These are phyloP conservation scores for Aphaenogaster rudis DNA, from an alignment of 1,140 invertebrate genomes.

Conservation along the genomic window DNA sequence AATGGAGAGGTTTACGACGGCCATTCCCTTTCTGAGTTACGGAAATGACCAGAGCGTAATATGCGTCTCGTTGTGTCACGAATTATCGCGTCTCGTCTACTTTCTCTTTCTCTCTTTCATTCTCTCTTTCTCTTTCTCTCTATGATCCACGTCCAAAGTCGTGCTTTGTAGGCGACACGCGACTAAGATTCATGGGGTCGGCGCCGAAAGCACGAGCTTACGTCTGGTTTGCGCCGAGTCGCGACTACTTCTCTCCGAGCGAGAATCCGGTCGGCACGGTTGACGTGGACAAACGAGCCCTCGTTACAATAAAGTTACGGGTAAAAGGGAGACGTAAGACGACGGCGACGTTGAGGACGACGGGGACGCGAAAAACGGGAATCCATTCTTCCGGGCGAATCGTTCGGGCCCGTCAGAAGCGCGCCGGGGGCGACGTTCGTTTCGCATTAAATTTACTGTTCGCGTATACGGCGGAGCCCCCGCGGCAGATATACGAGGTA, in stretches of 20 bases:
- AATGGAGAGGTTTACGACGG: conserved; percentile 12
- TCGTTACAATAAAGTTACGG: conserved; percentile 74
- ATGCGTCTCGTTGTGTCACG: conserved; percentile 30
- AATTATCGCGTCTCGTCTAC: conserved; percentile 44
- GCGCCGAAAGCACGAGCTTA: conserved; percentile 58
- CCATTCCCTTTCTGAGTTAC: conserved; percentile 26
- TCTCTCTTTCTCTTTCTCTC: background rate
- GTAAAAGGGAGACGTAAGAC: conserved; percentile 59
- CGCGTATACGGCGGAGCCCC: background rate
- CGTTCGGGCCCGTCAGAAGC: conserved; percentile 56
- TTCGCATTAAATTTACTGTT: conserved; percentile 53
- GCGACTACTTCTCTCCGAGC: conserved; percentile 57
- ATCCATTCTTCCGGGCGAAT: conserved; percentile 62
- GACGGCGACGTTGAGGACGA: conserved; percentile 19
- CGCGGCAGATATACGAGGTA: conserved; percentile 29
- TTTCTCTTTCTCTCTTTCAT: background rate
- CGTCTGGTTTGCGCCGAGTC: conserved; percentile 37
- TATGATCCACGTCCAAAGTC: conserved; percentile 46
- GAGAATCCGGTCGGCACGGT: conserved; percentile 49
- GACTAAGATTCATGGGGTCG: conserved; percentile 57
- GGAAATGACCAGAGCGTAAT: conserved; percentile 14
- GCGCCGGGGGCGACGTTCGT: conserved; percentile 42
- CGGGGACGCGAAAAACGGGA: conserved; percentile 55
- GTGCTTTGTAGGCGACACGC: conserved; percentile 44
- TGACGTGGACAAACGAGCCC: conserved; percentile 73